Evolutionary conservation across 2,888 invertebrate genomes (phyloP), one percentile per base, ranked within the genome.

Genomic region (Drosophila infuscata): DNA sequence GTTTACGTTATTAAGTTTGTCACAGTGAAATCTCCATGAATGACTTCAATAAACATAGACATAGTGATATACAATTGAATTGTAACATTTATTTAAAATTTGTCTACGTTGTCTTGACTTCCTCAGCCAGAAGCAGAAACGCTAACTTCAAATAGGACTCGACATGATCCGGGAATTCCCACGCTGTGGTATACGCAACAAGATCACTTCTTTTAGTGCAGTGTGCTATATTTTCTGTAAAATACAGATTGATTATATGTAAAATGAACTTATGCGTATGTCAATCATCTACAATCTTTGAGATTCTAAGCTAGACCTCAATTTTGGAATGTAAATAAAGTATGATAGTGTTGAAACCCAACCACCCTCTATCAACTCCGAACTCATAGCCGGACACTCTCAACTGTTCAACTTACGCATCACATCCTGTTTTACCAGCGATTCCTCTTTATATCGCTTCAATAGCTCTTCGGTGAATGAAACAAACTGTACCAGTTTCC

Each of bases 101-200:
- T 20, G 9, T 29, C 58, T 58, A 72, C 25, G 52, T 72, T 2
- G 46, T n/a, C 17, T 77, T 84, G 5, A 87, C 62, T 81, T 93
- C 93, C 65, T 92, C 87, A 3, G 75, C 58, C 0, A 93, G 58
- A 38, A 91, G 82, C 17, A 83, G 54, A 73, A 93, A 92, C 25
- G 85, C 71, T 9, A 92, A 54, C 3, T 82, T 68, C 0, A 92
- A 84, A 69, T 81, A 88, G 1, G 79, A 78, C 63, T 93, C 91
- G 0, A 91, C 84, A 69, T 90, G 74, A 38, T 83, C 75, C 0
- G 93, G 92, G 70, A 88, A 92, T 68, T 92, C 92, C 93, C 93
- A 93, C 2, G 81, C 66, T 2, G 88, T 85, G 0, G 90, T 81
- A 25, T 81, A 67, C 0, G 86, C 86, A 25, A 93, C 83, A 1